Conservation (phyloP, 2,113 vertebrate species). For the Anser brachyrhynchus region DNA sequence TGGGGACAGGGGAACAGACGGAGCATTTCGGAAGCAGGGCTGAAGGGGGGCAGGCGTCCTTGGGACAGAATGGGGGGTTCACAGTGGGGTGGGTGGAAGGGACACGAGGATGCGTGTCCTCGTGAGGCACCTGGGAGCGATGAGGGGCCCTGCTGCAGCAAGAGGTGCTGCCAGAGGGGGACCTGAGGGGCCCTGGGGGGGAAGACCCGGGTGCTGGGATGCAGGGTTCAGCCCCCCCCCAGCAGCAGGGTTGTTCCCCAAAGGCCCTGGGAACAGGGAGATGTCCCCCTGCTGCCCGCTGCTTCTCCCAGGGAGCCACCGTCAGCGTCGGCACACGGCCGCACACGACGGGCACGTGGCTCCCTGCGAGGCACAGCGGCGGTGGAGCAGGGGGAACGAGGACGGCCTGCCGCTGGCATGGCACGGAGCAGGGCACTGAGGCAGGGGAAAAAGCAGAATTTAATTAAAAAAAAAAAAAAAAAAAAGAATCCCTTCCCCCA, state of each 20-base stretch:
- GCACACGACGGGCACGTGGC: not conserved
- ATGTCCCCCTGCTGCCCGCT: not conserved
- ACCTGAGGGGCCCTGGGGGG: rapidly evolving
- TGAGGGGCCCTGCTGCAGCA: rapidly evolving
- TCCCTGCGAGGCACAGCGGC: not conserved
- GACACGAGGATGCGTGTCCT: not conserved
- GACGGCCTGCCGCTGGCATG: not conserved
- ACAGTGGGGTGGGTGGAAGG: not conserved
- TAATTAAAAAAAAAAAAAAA: not conserved
- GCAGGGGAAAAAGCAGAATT: not conserved
- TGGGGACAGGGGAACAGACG: not conserved
- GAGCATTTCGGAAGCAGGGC: not conserved
- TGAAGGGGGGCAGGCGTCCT: too few relatives aligned
- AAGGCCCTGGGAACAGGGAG: rapidly evolving
- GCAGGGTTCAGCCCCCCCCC: not conserved
- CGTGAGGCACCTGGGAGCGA: rapidly evolving
- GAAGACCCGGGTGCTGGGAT: not conserved
- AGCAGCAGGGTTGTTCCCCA: not conserved
- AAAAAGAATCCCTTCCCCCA: not conserved
- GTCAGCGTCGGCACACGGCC: not conserved
- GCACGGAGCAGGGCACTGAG: not conserved
- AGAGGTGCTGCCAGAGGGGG: rapidly evolving
- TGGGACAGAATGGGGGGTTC: not conserved
- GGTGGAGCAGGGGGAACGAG: not conserved
- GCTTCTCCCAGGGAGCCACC: not conserved